A percentile compares a stretch with the other conserved stretches of the same genome.
Conservation (phyloP, 2,113 vertebrate genomes). For the Anthoscopus minutus region DNA sequence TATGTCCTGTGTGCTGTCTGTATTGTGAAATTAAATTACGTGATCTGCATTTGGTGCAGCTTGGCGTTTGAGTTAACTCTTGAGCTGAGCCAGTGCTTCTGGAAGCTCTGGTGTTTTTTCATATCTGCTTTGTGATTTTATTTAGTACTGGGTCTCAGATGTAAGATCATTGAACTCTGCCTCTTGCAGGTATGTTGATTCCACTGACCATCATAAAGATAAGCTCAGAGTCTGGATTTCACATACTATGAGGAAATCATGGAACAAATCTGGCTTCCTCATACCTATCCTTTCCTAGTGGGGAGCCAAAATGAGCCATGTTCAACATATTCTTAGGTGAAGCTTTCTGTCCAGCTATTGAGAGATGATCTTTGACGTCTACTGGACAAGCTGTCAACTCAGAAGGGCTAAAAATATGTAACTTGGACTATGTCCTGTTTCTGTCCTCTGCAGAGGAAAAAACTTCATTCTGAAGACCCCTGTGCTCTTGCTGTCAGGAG, state of each 20-base stretch:
- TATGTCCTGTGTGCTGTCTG: too few relatives aligned
- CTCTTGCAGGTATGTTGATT: not conserved
- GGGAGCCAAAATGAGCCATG: not conserved
- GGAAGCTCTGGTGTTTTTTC: not conserved
- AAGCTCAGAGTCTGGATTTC: not conserved
- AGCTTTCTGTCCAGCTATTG: not conserved
- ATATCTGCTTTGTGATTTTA: accelerated
- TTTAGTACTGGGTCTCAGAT: not conserved
- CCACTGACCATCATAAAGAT: not conserved
- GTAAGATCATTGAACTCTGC: not conserved
- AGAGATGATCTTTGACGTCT: not conserved
- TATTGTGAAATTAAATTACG: accelerated
- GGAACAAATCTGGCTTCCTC: not conserved
- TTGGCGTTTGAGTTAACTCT: not conserved
- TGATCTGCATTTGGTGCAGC: not conserved
- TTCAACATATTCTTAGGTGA: not conserved
- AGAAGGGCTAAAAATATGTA: not conserved
- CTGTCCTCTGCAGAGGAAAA: not conserved
- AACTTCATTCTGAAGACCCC: not conserved
- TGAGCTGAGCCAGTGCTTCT: not conserved
- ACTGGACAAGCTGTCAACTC: not conserved
- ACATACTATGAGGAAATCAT: not conserved
- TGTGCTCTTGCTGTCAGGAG: not conserved
- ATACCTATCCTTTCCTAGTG: not conserved
- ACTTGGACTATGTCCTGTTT: not conserved